Base-by-base conservation (phyloP, 2,797 vertebrate species). In the Parauchenoglanis punctatus region DNA sequence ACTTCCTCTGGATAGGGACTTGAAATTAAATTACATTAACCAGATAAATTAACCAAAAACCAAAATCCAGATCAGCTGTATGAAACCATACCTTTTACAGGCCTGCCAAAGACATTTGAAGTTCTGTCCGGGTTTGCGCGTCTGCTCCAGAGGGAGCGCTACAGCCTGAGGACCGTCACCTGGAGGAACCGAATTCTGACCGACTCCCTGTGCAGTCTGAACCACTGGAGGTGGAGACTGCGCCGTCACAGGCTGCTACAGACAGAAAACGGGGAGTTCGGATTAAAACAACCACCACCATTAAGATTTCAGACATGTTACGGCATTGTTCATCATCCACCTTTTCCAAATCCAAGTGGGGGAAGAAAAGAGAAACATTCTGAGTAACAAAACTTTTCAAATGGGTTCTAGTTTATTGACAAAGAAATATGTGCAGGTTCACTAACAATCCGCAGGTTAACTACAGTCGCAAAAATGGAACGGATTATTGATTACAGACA, bases 51-150 rank as follows among this genome's bases (percentile, higher is more conserved):
- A 81, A 81, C 23, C 23, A 23, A 31, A 63, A 46, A 46, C 2
- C 20, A 8, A 52, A 83, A 12, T 17, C 3, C 46, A 20, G 2
- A 44, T 20, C 17, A 11, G 35, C 73, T 23, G 7, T 23, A 31
- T 3, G 4, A 23, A 83, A 25, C 92, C 92, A 94, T 95, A 99
- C 99, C 98, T 97, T 98, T 97, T 99, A 96, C 99, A 99, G 89
- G 97, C 96, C 83, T 99, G 97, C 99, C 99, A 99, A 88, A 99
- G 95, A 97, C 99, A 99, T 96, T 97, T 99, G 95, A 99, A 99
- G 95, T 98, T 99, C 94, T 99, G 98, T 92, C 98, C 98, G 85
- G 98, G 95, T 94, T 97, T 99, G 92, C 97, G 97, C 91, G 93
- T 93, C 85, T 96, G 97, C 90, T 99, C 98, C 56, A 94, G 90